These are phyloP conservation scores for Glaucomys volans DNA, from an alignment of 2,113 vertebrate genomes.

Conservation along the genomic window DNA sequence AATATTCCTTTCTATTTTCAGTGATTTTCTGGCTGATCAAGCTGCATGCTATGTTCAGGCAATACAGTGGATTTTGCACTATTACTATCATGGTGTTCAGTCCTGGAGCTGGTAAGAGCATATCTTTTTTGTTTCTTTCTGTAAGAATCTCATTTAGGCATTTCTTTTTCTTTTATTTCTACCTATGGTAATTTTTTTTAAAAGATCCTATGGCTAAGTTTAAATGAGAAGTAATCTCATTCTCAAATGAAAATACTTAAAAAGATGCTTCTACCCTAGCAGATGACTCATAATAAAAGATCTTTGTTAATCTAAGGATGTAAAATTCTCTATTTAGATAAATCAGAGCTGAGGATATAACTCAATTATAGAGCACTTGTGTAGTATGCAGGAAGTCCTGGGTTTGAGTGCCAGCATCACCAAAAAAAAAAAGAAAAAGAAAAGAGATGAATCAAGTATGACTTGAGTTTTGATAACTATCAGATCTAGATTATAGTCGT, in stretches of 20 bases:
- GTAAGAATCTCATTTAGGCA: not conserved
- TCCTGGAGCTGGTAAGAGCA: conserved; percentile 96
- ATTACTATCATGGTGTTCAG: conserved; percentile 99
- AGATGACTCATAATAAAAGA: not conserved
- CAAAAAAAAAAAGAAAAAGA: not conserved
- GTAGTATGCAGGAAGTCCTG: not conserved
- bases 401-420: not conserved
- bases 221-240: conserved; percentile 18
- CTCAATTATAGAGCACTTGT: not conserved
- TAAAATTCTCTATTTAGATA: not conserved
- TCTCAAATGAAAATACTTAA: conserved; percentile 47
- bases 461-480: conserved; percentile 2
- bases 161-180: conserved; percentile 59
- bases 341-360: not conserved
- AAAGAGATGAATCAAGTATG: not conserved
- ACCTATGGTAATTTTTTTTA: not conserved
- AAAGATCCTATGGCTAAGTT: not conserved
- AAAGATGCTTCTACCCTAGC: conserved; percentile 18
- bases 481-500: not conserved
- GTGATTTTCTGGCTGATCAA: conserved; percentile 96
- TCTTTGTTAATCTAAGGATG: conserved; percentile 46
- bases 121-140: conserved; percentile 24
- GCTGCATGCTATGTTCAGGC: conserved; percentile 97
- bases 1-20: conserved; percentile 82
- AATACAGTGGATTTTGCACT: conserved; percentile 99